Percentiles rank a stretch among this genome's conserved stretches.
Evolutionary conservation across 2,888 invertebrate genomes (phyloP).

Genomic region (Drosophila putrida): DNA sequence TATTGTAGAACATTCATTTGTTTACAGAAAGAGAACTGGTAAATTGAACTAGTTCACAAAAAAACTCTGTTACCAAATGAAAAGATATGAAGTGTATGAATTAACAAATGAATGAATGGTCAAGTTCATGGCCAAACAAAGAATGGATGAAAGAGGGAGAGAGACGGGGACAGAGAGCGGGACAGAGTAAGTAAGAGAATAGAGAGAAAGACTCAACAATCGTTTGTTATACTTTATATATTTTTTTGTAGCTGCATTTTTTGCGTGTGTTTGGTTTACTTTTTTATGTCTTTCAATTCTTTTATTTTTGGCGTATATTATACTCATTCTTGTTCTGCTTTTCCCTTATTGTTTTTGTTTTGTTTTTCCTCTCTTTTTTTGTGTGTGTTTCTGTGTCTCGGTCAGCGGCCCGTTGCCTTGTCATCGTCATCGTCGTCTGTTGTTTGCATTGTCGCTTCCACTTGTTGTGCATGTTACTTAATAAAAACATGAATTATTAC

Average conservation of each 20-base stretch:
- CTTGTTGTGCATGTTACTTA: constrained; percentile 63
- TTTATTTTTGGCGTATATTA: constrained; percentile 12
- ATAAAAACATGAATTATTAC: constrained; percentile 58
- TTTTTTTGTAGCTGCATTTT: constrained; percentile 21
- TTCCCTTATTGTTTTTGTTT: constrained; percentile 14
- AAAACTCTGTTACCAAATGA: constrained; percentile 6
- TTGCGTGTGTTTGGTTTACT: constrained; percentile 32
- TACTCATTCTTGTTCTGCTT: constrained; percentile 1
- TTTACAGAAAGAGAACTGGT: constrained; percentile 9
- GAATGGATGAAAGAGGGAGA: constrained; percentile 5
- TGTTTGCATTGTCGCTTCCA: constrained; percentile 52
- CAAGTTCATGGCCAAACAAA: constrained; percentile 73
- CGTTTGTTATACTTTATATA: constrained; percentile 15
- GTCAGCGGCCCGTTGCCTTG: constrained; percentile 37
- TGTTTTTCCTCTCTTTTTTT: constrained; percentile 15
- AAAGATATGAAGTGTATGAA: constrained; percentile 24
- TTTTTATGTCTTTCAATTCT: constrained; percentile 26
- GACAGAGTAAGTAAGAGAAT: constrained; percentile 16
- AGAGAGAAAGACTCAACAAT: constrained; percentile 36
- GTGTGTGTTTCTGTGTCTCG: constrained; percentile 34
- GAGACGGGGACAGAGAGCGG: constrained; percentile 23
- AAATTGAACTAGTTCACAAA: constrained; percentile 14
- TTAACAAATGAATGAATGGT: constrained; percentile 37
- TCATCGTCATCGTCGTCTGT: constrained; percentile 23
- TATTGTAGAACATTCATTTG: neutral